Base-by-base conservation (phyloP, 2,797 vertebrate genomes). In the Leontocebus nigricollis region DNA sequence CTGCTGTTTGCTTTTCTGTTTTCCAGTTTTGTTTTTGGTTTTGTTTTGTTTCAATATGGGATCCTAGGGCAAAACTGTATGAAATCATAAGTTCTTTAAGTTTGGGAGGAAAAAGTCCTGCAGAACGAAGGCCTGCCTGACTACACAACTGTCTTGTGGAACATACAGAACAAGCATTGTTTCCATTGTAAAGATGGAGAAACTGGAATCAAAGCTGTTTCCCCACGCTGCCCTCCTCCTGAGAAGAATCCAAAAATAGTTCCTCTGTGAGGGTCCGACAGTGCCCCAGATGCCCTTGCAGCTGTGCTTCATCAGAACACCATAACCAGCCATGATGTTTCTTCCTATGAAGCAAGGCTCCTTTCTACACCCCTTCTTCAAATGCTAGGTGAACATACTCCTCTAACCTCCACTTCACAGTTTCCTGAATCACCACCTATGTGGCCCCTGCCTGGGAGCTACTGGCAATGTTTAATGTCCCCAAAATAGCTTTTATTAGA, bases 401-500 rank as follows among this genome's bases (percentile, higher is more conserved):
- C 44, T 67, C 64, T 70, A 26, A 55, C 33, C 36, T 75, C 41
- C 77, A 39, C 15, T 46, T 77, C 15, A 95, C 27, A 73, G 39
- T 82, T 84, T 57, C 57, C 50, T 87, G 27, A 12, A 11, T 36
- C 24, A 48, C 11, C 19, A 19, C 9, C 44, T 61, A 39, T 24
- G 15, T 12, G 33, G 27, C 82, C 30, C 2, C 30, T 26, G 13
- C 33, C 39, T 44, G 81, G 39, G 6, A 5, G 20, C n/a, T 50
- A 79, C 13, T 26, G 9, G 30, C 20, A 44, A 79, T 79, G 12
- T 67, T 9, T 7, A 9, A 55, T 55, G 52, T 22, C 30, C 19
- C 48, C 55, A n/a, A 41, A 82, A 77, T 11, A 79, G 12, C 7
- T 4, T 41, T 96, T 80, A 48, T 93, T 87, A 88, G 24, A 73